Percentiles rank a stretch among this genome's conserved stretches.
These are phyloP conservation scores for Promerops cafer DNA, from an alignment of 2,113 vertebrate genomes.

Conservation along the genomic window DNA sequence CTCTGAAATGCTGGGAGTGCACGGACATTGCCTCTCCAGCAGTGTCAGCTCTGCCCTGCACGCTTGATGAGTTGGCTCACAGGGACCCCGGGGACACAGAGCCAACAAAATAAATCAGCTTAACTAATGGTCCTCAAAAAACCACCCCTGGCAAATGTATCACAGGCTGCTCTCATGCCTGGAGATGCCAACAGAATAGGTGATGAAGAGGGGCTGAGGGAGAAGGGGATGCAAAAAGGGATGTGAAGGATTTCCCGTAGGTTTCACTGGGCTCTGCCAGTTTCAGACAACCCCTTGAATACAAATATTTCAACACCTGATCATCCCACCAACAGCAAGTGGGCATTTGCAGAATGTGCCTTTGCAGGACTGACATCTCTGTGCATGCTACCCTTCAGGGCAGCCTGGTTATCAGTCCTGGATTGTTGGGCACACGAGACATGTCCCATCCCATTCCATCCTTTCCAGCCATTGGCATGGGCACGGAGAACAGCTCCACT, in stretches of 20 bases:
- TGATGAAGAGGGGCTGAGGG: neutral
- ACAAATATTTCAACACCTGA: neutral
- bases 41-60: neutral
- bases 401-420: neutral
- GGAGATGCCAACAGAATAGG: rapidly evolving
- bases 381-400: neutral
- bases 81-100: neutral
- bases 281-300: neutral
- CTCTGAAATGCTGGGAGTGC: neutral
- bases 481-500: neutral
- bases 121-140: neutral
- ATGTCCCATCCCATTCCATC: neutral
- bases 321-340: rapidly evolving
- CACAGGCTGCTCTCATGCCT: neutral
- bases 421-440: rapidly evolving
- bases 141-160: neutral
- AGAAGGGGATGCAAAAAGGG: neutral
- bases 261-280: neutral
- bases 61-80: neutral
- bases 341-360: neutral
- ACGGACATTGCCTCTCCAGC: rapidly evolving
- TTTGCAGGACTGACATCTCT: neutral
- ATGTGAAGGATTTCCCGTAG: neutral
- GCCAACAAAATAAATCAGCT: neutral
- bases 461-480: neutral